Evolutionary conservation across 2,113 vertebrate genomes (phyloP).

Genomic region (Mormyrus iriodes): DNA sequence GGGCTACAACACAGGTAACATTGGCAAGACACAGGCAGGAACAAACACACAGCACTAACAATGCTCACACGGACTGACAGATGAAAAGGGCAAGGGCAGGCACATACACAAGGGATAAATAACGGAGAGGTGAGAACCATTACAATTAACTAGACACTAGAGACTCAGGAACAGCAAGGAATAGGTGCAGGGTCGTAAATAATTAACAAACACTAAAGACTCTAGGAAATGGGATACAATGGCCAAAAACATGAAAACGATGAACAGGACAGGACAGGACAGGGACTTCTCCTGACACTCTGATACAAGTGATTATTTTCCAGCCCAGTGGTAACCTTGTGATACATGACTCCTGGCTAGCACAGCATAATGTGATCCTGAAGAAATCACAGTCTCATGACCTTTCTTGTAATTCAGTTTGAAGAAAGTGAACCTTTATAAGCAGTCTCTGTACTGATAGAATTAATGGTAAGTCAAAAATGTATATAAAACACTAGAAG

Average conservation of each 20-base stretch:
- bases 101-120: background rate
- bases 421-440: slow-evolving; percentile 11
- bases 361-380: slow-evolving; percentile 11
- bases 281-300: background rate
- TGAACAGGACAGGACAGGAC: background rate
- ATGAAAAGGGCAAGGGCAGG: too few species aligned
- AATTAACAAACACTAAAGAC: background rate
- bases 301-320: slow-evolving; percentile 21
- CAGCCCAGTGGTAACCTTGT: slow-evolving; percentile 14
- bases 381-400: slow-evolving; percentile 18
- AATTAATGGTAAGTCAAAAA: background rate
- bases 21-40: too few species aligned
- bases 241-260: background rate
- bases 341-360: slow-evolving; percentile 12
- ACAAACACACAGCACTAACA: too few species aligned
- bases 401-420: slow-evolving; percentile 11
- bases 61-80: too few species aligned
- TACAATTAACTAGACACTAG: background rate
- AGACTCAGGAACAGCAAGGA: background rate
- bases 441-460: slow-evolving; percentile 8
- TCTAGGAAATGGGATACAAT: background rate
- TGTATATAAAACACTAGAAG: background rate
- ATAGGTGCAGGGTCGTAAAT: background rate
- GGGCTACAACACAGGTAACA: too few species aligned
- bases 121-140: background rate